These are phyloP conservation scores for Hippocampus comes DNA, from an alignment of 2,113 vertebrate genomes.

Conservation along the genomic window DNA sequence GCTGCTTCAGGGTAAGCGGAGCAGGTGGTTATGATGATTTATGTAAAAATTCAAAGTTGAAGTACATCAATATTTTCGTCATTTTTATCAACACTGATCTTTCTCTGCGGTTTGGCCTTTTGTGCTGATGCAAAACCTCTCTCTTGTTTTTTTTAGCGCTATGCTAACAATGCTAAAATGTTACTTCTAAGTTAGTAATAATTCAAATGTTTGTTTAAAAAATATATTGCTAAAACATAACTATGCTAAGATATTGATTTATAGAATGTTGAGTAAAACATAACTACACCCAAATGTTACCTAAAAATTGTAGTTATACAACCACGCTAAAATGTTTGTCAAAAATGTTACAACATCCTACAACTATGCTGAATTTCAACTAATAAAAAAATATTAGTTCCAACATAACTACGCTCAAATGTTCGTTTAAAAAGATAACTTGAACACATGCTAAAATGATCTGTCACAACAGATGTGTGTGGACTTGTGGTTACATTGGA, in stretches of 20 bases:
- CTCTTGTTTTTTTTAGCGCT: too few species aligned
- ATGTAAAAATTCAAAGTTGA: neutral
- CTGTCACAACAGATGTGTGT: too few species aligned
- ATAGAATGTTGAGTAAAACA: too few species aligned
- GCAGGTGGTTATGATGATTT: slow-evolving; percentile 19
- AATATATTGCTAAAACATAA: neutral
- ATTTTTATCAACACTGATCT: neutral
- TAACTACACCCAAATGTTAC: too few species aligned
- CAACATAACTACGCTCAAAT: neutral
- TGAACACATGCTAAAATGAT: neutral
- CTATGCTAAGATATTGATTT: neutral
- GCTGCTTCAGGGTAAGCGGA: slow-evolving; percentile 73
- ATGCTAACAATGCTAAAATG: neutral
- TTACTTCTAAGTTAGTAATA: neutral
- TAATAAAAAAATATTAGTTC: neutral
- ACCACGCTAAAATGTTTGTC: too few species aligned
- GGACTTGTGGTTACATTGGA: too few species aligned
- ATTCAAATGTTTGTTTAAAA: too few species aligned
- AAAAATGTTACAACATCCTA: too few species aligned
- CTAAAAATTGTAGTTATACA: too few species aligned
- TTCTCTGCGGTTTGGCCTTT: neutral
- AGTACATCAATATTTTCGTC: neutral
- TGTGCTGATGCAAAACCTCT: neutral
- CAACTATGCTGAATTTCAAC: too few species aligned
- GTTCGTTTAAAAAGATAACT: neutral